Conservation (phyloP, 2,888 invertebrate genomes). For the Drosophila lacicola region DNA sequence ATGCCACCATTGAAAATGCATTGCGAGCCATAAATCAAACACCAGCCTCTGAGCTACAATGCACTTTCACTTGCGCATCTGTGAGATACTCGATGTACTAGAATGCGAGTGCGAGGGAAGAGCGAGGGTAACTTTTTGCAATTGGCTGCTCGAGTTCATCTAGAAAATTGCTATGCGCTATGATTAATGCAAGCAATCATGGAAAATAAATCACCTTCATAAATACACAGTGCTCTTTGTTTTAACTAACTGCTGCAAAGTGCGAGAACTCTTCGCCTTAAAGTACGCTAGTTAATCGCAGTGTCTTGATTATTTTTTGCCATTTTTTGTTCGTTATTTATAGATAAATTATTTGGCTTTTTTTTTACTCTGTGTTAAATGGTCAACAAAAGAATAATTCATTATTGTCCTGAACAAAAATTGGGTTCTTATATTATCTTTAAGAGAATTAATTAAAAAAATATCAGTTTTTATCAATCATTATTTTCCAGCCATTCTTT, state of each 20-base stretch:
- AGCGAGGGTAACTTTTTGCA: conserved; percentile 10
- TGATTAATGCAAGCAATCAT: conserved; percentile 43
- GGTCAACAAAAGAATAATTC: no score
- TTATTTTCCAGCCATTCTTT: no score
- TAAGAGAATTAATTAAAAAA: no score
- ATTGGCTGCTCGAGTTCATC: conserved; percentile 31
- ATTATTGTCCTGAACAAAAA: no score
- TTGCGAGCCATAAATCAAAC: conserved; percentile 54
- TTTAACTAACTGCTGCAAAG: neutral
- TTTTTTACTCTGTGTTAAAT: no score
- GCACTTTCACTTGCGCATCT: conserved; percentile 51
- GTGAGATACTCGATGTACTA: conserved; percentile 7
- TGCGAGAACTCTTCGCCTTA: neutral
- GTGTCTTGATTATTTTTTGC: conserved; percentile 5
- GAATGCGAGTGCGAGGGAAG: conserved; percentile 1
- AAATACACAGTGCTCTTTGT: conserved; percentile 5
- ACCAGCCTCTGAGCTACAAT: conserved; percentile 25
- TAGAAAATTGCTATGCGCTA: conserved; percentile 40
- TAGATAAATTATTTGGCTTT: no score
- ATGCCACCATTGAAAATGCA: conserved; percentile 32
- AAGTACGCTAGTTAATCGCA: neutral
- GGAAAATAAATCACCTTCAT: conserved; percentile 31
- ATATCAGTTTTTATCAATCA: no score
- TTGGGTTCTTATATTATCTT: no score
- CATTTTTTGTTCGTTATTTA: neutral